Evolutionary conservation across 2,888 invertebrate genomes (phyloP).

Genomic region (Drosophila nigricruria): DNA sequence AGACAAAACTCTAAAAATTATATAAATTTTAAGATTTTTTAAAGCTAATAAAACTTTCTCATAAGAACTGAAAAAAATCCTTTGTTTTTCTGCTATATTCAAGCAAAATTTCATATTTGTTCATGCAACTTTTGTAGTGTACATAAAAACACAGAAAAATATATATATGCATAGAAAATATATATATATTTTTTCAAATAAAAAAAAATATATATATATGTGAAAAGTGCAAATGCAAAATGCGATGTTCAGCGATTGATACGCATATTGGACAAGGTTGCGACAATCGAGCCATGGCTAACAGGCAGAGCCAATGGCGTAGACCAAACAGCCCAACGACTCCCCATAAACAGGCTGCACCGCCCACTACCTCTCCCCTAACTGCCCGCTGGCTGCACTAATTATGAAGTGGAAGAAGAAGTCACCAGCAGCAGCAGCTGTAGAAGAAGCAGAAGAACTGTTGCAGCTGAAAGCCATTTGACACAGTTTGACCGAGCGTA

Average conservation of each 20-base stretch:
- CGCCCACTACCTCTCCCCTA: too few relatives aligned
- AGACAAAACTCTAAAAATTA: too few relatives aligned
- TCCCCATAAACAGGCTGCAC: neutral
- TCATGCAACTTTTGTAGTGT: too few relatives aligned
- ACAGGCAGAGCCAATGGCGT: slow-evolving; percentile 56
- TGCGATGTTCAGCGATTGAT: slow-evolving; percentile 39
- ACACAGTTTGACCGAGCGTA: slow-evolving; percentile 79
- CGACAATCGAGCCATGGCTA: slow-evolving; percentile 56
- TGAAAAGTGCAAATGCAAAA: slow-evolving; percentile 7
- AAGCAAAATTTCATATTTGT: too few relatives aligned
- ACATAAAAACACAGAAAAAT: too few relatives aligned
- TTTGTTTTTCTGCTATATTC: too few relatives aligned
- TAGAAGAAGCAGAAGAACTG: slow-evolving; percentile 35
- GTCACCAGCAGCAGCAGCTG: neutral
- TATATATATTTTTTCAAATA: too few relatives aligned
- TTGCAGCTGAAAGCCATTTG: slow-evolving; percentile 76
- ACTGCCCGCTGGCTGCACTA: slow-evolving; percentile 30
- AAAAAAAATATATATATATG: neutral
- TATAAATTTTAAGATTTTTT: too few relatives aligned
- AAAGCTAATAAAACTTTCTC: too few relatives aligned
- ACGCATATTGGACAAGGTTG: slow-evolving; percentile 59
- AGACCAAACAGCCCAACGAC: neutral
- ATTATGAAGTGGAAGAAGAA: slow-evolving; percentile 27
- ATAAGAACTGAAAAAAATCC: too few relatives aligned
- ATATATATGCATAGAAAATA: neutral